phyloP scores from a whole-genome alignment of 1,140 invertebrate genomes.

The Cyrtorhinus lividipennis region DNA sequence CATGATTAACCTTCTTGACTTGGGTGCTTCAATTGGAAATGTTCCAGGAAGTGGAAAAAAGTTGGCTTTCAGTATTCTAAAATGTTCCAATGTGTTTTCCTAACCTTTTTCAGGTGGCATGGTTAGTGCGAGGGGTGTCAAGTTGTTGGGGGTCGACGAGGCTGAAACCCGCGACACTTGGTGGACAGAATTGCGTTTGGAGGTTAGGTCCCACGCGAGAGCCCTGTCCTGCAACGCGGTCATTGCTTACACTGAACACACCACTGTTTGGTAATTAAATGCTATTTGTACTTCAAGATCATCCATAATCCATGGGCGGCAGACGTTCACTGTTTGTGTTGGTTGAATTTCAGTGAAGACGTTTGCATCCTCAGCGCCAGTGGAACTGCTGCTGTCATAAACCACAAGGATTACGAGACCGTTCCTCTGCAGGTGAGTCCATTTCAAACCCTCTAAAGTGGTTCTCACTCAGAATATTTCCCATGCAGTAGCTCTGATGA shows the following conservation, averaged over 20 bases:
- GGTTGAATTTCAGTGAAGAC: conserved; percentile 56
- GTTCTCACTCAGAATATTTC: no score
- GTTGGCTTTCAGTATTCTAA: background rate
- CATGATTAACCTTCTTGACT: no score
- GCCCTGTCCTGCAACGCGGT: conserved; percentile 87
- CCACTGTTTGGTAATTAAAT: conserved; percentile 63
- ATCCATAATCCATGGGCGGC: background rate
- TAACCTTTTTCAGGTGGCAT: conserved; percentile 46
- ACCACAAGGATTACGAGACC: conserved; percentile 26
- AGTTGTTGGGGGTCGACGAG: conserved; percentile 74
- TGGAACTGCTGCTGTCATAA: conserved; percentile 80
- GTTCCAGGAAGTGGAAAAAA: background rate
- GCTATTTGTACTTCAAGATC: background rate
- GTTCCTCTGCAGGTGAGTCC: background rate
- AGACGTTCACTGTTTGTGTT: background rate
- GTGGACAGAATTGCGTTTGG: conserved; percentile 91
- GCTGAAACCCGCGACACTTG: conserved; percentile 80
- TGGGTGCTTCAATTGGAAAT: no score
- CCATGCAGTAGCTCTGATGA: no score
- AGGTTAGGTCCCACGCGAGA: conserved; percentile 80
- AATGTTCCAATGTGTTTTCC: background rate
- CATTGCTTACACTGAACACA: conserved; percentile 76
- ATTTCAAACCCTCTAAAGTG: background rate
- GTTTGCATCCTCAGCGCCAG: conserved; percentile 84
- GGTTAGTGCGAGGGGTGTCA: conserved; percentile 74